These are phyloP conservation scores for Spisula subtruncata DNA, from an alignment of 2,888 invertebrate genomes.

Conservation along the genomic window DNA sequence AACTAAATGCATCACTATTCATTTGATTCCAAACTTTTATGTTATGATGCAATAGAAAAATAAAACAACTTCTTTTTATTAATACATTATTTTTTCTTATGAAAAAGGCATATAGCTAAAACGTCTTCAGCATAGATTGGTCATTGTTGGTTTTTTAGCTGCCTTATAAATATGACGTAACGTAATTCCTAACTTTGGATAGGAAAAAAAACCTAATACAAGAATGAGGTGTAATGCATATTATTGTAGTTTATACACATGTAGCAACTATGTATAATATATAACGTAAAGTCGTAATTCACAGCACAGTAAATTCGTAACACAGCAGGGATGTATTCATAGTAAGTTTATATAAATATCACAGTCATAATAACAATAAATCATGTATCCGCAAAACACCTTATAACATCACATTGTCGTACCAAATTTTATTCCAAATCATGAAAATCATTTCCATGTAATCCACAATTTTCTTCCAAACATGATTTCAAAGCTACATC, in stretches of 20 bases:
- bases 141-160: too few relatives aligned
- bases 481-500: constrained; percentile 5
- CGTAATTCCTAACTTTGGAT: too few relatives aligned
- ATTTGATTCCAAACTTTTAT: too few relatives aligned
- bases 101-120: too few relatives aligned
- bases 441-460: neutral
- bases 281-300: neutral
- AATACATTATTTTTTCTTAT: too few relatives aligned
- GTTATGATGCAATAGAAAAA: neutral
- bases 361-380: neutral
- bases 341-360: neutral
- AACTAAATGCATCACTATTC: too few relatives aligned
- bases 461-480: neutral
- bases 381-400: neutral
- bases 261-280: neutral
- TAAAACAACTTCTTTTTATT: too few relatives aligned
- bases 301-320: constrained; percentile 19
- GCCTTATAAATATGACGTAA: too few relatives aligned
- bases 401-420: neutral
- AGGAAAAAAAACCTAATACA: neutral
- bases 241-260: neutral
- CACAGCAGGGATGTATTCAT: constrained; percentile 22
- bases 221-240: neutral
- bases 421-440: constrained; percentile 16
- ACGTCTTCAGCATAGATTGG: too few relatives aligned